Evolutionary conservation across 2,797 vertebrate genomes (phyloP), one percentile per base, ranked within the genome.

Genomic region (Emys orbicularis): DNA sequence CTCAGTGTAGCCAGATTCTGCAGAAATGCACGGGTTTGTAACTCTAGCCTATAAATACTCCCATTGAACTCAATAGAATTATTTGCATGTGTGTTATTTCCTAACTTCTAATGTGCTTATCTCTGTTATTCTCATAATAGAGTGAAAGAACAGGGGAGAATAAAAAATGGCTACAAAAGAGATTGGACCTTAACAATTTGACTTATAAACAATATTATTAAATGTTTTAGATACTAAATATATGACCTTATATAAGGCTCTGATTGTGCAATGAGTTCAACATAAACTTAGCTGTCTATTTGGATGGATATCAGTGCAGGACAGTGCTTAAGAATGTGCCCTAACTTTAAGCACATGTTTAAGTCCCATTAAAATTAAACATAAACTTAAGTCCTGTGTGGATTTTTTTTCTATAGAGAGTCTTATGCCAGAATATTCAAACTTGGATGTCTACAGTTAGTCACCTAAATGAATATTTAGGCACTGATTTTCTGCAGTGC

Each of bases 401-500:
- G 25, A n/a, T 23, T 49, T 77, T 49, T 49, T 16, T 77, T 31
- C 44, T 77, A 15, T 29, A 44, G 7, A 47, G 41, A 76, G 27
- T 47, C 25, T 77, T 27, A 29, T 49, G 25, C 6, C 27, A 77
- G 44, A 12, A 49, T 47, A 49, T 29, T 16, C 44, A 16, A 49
- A 18, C 27, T 44, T 77, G 23, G 12, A 31, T 77, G 6, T 31
- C 44, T 77, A 31, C 18, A 49, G 74, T 44, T 76, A 61, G 76
- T 86, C 8, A 90, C 13, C 23, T 65, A 37, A 88, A 25, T n/a
- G 86, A 91, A 90, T 47, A 94, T 84, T 53, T 15, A 81, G 79
- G 12, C 9, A 57, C 5, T 57, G 74, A 5, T 80, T 89, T 77
- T 4, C 49, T 93, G 88, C 56, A 76, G 12, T 3, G 41, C 87